phyloP scores from a whole-genome alignment of 2,113 vertebrate genomes.

The Panurus biarmicus region DNA sequence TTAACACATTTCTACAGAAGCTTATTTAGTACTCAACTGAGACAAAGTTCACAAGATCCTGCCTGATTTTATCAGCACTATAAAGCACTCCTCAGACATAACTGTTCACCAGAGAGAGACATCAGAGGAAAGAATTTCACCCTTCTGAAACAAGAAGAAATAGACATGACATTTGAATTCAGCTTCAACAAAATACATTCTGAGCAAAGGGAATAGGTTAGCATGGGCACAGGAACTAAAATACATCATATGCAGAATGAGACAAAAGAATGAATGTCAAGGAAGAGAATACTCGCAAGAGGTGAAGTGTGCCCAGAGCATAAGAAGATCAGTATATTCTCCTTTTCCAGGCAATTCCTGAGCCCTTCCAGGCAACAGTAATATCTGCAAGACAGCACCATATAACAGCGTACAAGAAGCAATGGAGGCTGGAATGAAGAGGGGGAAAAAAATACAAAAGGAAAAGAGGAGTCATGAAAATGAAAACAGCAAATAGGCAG shows the following conservation, averaged over 20 bases:
- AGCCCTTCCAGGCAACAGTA: neutral
- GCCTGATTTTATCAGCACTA: neutral
- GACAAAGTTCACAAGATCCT: neutral
- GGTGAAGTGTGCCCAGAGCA: neutral
- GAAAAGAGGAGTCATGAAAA: neutral
- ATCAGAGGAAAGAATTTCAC: neutral
- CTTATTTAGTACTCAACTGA: neutral
- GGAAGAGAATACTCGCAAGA: neutral
- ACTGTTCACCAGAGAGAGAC: neutral
- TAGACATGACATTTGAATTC: neutral
- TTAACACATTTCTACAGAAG: neutral
- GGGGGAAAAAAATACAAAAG: accelerated
- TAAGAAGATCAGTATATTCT: neutral
- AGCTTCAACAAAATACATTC: neutral
- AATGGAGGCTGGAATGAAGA: neutral
- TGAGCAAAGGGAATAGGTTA: neutral
- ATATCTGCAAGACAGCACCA: neutral
- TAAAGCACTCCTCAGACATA: neutral
- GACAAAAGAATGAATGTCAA: neutral
- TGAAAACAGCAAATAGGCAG: neutral
- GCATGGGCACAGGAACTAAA: neutral
- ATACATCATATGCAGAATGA: neutral
- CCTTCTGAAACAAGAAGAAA: neutral
- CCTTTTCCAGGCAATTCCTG: neutral
- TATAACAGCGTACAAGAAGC: neutral